Conservation (phyloP, 2,888 invertebrate species). For the Brachyptera risi region DNA sequence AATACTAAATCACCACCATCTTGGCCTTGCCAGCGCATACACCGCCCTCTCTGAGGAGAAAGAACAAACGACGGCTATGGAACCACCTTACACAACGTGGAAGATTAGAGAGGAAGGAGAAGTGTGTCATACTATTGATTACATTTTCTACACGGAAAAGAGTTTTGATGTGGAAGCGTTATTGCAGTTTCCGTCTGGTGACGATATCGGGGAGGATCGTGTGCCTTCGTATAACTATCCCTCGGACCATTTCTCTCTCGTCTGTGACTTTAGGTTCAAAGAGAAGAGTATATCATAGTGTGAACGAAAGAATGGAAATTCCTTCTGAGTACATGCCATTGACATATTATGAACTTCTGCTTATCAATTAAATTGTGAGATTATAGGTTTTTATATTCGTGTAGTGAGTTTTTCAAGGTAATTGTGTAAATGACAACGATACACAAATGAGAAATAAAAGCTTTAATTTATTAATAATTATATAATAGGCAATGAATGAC, state of each 20-base stretch:
- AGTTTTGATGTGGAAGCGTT: constrained; percentile 54
- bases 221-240: constrained; percentile 67
- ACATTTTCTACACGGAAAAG: constrained; percentile 61
- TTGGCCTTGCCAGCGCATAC: constrained; percentile 52
- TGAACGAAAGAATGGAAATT: too few species aligned
- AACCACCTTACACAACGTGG: constrained; percentile 73
- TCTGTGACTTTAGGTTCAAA: constrained; percentile 54
- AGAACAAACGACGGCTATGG: constrained; percentile 45
- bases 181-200: constrained; percentile 58
- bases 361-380: too few species aligned
- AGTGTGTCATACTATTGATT: constrained; percentile 70
- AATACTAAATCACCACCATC: constrained; percentile 47
- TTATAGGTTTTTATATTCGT: too few species aligned
- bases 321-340: too few species aligned
- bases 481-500: too few species aligned
- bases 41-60: constrained; percentile 39
- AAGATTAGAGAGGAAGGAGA: constrained; percentile 68
- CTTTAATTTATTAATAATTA: too few species aligned
- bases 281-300: neutral
- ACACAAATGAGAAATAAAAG: too few species aligned
- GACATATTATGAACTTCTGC: too few species aligned
- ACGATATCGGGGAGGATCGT: constrained; percentile 61
- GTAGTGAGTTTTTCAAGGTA: too few species aligned
- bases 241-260: constrained; percentile 72
- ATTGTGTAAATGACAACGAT: too few species aligned